Conservation (phyloP, 2,888 invertebrate species). For the Antitype chi region DNA sequence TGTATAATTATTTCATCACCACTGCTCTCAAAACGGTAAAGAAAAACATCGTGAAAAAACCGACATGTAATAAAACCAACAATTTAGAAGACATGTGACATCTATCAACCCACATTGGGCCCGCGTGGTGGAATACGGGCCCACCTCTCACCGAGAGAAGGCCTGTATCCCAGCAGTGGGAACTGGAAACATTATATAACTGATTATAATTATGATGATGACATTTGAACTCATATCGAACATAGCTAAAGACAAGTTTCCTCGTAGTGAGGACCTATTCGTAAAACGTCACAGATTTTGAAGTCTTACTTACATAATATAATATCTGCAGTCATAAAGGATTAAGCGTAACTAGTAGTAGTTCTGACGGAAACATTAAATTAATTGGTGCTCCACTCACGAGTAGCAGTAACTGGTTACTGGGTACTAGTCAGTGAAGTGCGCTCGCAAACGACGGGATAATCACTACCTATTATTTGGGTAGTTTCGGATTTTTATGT, state of each 20-base stretch:
- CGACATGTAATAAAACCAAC: too few relatives aligned
- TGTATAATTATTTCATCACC: too few relatives aligned
- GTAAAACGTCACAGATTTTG: neutral
- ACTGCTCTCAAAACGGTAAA: too few relatives aligned
- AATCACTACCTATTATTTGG: conserved; percentile 56
- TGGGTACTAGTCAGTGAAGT: conserved; percentile 35
- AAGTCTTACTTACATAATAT: conserved; percentile 5
- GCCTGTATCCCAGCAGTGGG: too few relatives aligned
- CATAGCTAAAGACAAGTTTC: neutral
- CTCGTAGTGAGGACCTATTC: neutral
- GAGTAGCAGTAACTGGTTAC: conserved; percentile 16
- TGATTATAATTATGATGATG: too few relatives aligned
- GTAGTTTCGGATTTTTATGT: conserved; percentile 54
- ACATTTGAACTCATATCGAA: neutral
- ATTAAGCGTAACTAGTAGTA: conserved; percentile 36
- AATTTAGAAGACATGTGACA: too few relatives aligned
- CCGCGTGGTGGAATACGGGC: too few relatives aligned
- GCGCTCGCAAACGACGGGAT: conserved; percentile 51
- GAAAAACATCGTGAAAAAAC: too few relatives aligned
- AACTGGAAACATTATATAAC: too few relatives aligned
- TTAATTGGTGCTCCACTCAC: conserved; percentile 54
- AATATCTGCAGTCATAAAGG: conserved; percentile 2
- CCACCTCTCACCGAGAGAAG: too few relatives aligned
- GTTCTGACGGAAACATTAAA: conserved; percentile 58
- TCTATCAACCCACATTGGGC: too few relatives aligned